Conservation (phyloP, 2,113 vertebrate species). For the Takifugu bimaculatus region DNA sequence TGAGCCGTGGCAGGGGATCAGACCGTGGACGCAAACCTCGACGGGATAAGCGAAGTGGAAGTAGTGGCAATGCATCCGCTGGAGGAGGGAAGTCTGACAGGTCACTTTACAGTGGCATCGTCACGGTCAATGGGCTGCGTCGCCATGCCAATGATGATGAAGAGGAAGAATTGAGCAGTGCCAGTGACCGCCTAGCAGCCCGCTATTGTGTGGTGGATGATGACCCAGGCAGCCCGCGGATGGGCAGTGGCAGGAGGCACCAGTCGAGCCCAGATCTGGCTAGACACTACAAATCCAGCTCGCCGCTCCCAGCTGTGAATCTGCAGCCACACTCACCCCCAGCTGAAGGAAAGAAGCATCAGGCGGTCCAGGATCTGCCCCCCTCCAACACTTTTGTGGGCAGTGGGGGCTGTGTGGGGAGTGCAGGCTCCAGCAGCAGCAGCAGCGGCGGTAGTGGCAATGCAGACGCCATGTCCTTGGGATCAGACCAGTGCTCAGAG, state of each 20-base stretch:
- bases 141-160: constrained; percentile 70
- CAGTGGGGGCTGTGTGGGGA: constrained; percentile 75
- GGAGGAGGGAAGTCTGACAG: constrained; percentile 81
- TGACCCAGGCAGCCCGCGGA: constrained; percentile 84
- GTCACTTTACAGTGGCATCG: constrained; percentile 85
- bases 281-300: constrained; percentile 95
- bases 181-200: constrained; percentile 89
- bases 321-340: constrained; percentile 95
- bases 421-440: constrained; percentile 71
- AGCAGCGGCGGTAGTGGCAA: constrained; percentile 72
- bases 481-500: constrained; percentile 96
- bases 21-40: constrained; percentile 72
- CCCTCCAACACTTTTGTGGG: constrained; percentile 98
- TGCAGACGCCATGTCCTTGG: constrained; percentile 92
- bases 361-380: constrained; percentile 95
- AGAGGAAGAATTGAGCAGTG: constrained; percentile 80
- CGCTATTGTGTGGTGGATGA: constrained; percentile 89
- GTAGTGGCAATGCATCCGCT: constrained; percentile 24
- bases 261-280: constrained; percentile 91
- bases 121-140: constrained; percentile 74
- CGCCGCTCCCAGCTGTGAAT: constrained; percentile 91
- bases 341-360: constrained; percentile 90
- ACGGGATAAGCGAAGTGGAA: constrained; percentile 65
- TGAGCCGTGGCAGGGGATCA: constrained; percentile 47
- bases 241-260: constrained; percentile 84